Evolutionary conservation across 1,140 invertebrate genomes (phyloP), one percentile per base, ranked within the genome.

Genomic region (Bombus turneri): DNA sequence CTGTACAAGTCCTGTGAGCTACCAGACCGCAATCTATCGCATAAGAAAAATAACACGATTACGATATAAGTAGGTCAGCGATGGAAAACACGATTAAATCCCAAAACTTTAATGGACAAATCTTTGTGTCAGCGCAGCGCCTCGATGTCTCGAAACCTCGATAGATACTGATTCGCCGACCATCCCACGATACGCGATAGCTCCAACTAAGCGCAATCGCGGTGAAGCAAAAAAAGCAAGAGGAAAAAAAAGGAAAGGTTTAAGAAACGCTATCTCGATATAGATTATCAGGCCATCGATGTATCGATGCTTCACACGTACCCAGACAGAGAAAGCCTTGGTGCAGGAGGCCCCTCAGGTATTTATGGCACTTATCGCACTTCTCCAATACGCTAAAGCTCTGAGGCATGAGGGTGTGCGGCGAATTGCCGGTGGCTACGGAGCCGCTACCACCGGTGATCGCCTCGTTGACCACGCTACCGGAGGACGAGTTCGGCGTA

Each of bases 321-420:
- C 97, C 96, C 96, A 97, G 96, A 94, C 97, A 98, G 89, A 97
- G 96, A 85, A 97, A 96, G 83, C 97, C 97, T 95, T 98, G 97
- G 91, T 97, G 96, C 89, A 97, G 95, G 28, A 97, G 94, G 57
- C 97, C 97, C 87, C 97, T 95, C 73, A 98, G 95, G 93, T 96
- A 97, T 94, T 97, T 97, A 93, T 97, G 96, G 95, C 97, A 98
- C 94, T 97, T 96, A 93, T 97, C 96, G 94, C 97, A 98, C 87
- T 96, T 95, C 93, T 97, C 96, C 89, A 97, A 94, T 62, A 96
- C 95, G 82, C 96, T 96, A 93, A 97, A 97, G 90, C 96, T 97
- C 92, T 97, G 97, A 91, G 97, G 96, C 57, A 96, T 93, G 90
- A 97, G 96, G 89, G 96, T 93, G 84, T 95, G 93, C 87, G 91